These are phyloP conservation scores for Megaustenia siamemsis DNA, from an alignment of 2,888 invertebrate genomes.

Conservation along the genomic window DNA sequence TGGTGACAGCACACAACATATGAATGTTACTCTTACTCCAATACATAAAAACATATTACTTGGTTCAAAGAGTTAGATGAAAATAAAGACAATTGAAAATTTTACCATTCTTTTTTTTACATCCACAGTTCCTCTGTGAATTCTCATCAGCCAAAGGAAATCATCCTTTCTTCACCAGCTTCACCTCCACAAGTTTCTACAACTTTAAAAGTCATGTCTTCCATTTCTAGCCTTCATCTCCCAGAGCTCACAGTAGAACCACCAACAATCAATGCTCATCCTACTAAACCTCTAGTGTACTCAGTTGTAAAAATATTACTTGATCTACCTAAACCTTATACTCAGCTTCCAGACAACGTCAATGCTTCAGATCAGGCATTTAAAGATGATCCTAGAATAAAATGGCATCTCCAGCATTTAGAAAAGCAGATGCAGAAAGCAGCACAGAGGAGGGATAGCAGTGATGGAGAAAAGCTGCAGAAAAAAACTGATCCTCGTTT, in stretches of 20 bases:
- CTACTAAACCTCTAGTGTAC: slow-evolving; percentile 48
- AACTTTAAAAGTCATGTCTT: neutral
- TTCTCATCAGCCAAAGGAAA: neutral
- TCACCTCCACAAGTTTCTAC: slow-evolving; percentile 31
- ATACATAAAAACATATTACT: neutral
- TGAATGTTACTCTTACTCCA: no score
- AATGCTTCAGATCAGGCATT: slow-evolving; percentile 64
- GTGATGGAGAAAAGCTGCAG: slow-evolving; percentile 30
- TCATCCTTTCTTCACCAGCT: neutral
- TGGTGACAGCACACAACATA: no score
- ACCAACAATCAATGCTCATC: slow-evolving; percentile 57
- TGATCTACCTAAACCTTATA: slow-evolving; percentile 54
- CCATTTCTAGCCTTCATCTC: neutral
- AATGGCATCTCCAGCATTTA: slow-evolving; percentile 58
- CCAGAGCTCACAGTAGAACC: slow-evolving; percentile 53
- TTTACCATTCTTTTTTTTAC: neutral
- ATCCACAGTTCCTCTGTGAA: neutral
- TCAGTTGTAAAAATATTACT: slow-evolving; percentile 49
- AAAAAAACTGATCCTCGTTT: slow-evolving; percentile 58
- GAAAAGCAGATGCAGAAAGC: slow-evolving; percentile 44
- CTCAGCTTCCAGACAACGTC: slow-evolving; percentile 63
- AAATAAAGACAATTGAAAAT: neutral
- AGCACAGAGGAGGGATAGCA: slow-evolving; percentile 24
- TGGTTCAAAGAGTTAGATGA: neutral
- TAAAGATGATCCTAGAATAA: slow-evolving; percentile 71